A percentile compares a stretch with the other conserved stretches of the same genome.
Conservation (phyloP, 2,113 vertebrate species). For the Vulpes ferrilata region DNA sequence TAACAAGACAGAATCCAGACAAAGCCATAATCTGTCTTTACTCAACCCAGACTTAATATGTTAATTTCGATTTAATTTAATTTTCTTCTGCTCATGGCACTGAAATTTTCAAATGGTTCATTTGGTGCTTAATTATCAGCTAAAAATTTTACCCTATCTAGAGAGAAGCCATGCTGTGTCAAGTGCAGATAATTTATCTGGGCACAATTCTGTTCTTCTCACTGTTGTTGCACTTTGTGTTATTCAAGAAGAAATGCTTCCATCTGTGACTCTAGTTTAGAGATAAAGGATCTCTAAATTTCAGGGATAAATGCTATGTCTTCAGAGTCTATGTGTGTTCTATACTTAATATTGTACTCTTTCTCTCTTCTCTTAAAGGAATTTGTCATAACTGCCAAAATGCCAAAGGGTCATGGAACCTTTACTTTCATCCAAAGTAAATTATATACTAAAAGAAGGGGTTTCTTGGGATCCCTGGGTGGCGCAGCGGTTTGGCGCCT, state of each 20-base stretch:
- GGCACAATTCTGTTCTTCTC: conserved; percentile 68
- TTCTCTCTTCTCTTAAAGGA: background rate
- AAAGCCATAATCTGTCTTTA: conserved; percentile 85
- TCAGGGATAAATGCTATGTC: background rate
- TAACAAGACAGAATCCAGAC: conserved; percentile 75
- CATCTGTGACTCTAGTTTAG: conserved; percentile 72
- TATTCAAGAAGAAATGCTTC: conserved; percentile 59
- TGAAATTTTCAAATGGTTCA: conserved; percentile 87
- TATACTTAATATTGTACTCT: background rate
- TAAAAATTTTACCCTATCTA: conserved; percentile 80
- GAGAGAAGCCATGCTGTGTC: conserved; percentile 74
- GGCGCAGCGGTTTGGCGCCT: too few species aligned
- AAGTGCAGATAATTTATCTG: conserved; percentile 79
- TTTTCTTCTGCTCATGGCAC: conserved; percentile 83
- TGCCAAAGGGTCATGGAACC: background rate
- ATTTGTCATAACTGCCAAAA: background rate
- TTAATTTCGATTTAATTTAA: conserved; percentile 87
- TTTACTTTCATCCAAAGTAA: background rate
- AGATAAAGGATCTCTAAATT: conserved; percentile 62
- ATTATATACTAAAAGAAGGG: background rate
- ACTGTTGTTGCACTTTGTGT: background rate
- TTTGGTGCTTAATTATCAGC: conserved; percentile 88
- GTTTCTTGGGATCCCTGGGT: background rate
- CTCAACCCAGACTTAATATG: conserved; percentile 80
- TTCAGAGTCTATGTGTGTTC: background rate